Evolutionary conservation across 2,797 vertebrate species (phyloP), one percentile per base, ranked within the genome.

Genomic region (Oophaga sylvatica): DNA sequence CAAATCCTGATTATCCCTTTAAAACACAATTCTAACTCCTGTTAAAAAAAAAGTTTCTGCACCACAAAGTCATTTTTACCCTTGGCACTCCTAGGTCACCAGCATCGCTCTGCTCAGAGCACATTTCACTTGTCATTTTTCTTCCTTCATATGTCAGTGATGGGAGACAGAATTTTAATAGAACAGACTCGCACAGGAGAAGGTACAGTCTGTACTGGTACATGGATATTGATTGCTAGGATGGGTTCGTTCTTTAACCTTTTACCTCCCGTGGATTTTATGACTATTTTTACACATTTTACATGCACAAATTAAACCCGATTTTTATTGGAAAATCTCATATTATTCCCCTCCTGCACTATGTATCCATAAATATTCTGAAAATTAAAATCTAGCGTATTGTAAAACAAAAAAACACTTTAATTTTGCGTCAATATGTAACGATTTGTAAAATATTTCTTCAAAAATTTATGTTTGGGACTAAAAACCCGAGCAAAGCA

Each of bases 81-180:
- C 15, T 22, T 16, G 48, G 45, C 45, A 5, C 71, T 45, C 71
- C 71, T 48, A 48, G 71, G 45, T 53, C 6, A 17, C 45, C 13
- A 29, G 48, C 56, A 77, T 7, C 45, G 22, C 73, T 15, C 20
- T n/a, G 73, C 73, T 76, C 19, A n/a, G 73, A 48, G 73, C 75
- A 77, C 13, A 77, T 77, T 26, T n/a, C 20, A 77, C 75, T 75
- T 77, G 75, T 77, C 75, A 77, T 45, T 56, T 77, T 77, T 22
- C 26, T 56, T 26, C 12, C 71, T 20, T 75, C 48, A 56, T 13
- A 56, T 77, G 48, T 26, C 75, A 56, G 41, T 75, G 71, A 75
- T 75, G 10, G 20, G 71, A 48, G 41, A 48, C 71, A 75, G 71
- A 48, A 11, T 22, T 48, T 73, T 75, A 20, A 3, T 48, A 75